Conservation (phyloP, 2,888 invertebrate genomes). For the Galerucella calmariensis region DNA sequence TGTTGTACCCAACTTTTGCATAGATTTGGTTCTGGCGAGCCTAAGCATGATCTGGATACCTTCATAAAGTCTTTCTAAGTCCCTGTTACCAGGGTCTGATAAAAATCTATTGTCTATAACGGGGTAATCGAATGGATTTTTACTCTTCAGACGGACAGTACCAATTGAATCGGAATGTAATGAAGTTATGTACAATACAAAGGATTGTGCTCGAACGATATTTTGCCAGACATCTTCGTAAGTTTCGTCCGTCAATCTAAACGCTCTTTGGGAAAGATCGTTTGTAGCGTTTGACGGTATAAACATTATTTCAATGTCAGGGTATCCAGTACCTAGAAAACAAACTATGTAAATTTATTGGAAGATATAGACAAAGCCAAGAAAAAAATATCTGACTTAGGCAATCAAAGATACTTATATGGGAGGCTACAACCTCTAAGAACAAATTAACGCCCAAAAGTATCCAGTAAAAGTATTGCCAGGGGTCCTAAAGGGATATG, state of each 20-base stretch:
- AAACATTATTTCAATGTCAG: conserved; percentile 55
- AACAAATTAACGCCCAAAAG: no score
- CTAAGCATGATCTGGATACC: conserved; percentile 63
- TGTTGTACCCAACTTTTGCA: conserved; percentile 67
- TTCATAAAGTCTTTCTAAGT: conserved; percentile 68
- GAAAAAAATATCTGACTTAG: no score
- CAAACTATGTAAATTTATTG: background rate
- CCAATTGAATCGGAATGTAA: conserved; percentile 65
- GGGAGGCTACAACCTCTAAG: no score
- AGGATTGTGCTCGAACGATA: conserved; percentile 36
- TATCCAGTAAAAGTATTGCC: no score
- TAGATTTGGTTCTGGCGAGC: conserved; percentile 67
- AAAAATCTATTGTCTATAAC: conserved; percentile 76
- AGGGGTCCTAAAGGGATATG: no score
- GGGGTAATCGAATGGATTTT: conserved; percentile 61
- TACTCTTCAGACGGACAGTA: conserved; percentile 67
- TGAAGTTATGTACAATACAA: conserved; percentile 50
- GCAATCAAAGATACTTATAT: no score
- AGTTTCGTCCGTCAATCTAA: conserved; percentile 49
- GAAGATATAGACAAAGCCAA: background rate
- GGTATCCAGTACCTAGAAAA: conserved; percentile 44
- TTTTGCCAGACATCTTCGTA: conserved; percentile 63
- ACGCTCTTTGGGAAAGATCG: conserved; percentile 45
- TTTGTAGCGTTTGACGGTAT: conserved; percentile 66
- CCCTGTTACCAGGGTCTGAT: conserved; percentile 63